Base-by-base conservation (phyloP, 2,797 vertebrate genomes). In the Anabas testudineus region DNA sequence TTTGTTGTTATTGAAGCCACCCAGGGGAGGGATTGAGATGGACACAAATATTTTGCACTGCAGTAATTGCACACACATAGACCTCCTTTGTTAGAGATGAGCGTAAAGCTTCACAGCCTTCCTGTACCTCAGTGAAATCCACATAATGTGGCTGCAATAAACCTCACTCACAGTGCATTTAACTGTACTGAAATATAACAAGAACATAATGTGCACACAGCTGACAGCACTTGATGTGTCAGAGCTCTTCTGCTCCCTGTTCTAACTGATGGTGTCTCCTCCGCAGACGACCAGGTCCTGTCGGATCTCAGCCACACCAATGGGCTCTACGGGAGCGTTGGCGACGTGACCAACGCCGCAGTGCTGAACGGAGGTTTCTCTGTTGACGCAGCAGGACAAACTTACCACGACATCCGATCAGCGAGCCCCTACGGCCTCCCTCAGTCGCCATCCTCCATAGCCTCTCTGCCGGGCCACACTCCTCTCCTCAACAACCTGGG, bases 371-470 rank as follows among this genome's bases (percentile, higher is more conserved):
- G 96, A 37, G 80, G 93, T 84, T 99, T 97, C 92, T 94, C 97
- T 4, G 81, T 99, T 56, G 98, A 99, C 5, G 94, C 94, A 24
- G 88, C 94, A 1, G 96, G 96, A 80, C 97, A 97, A 81, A 93
- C 95, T n/a, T 99, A 96, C 90, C 97, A 98, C 66, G 97, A 99
- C 94, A 94, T 98, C 85, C 92, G 96, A 80, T 95, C 97, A 12
- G 94, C 95, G 62, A 99, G 97, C 82, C 97, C 97, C 67, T 99
- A 97, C 37, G 97, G 96, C 13, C 94, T 97, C 68, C 98, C 98
- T 5, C 97, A 98, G 90, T 99, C 98, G 9, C 98, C 97, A 0
- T 97, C 97, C 30, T 99, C 98, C 88, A 96, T 98, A 85, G 91
- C 96, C 46, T 97, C 97, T 21, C 93, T 99, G 90, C 96, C 97